Evolutionary conservation across 2,888 invertebrate species (phyloP), one percentile per base, ranked within the genome.

Genomic region (Apodemia duryi): DNA sequence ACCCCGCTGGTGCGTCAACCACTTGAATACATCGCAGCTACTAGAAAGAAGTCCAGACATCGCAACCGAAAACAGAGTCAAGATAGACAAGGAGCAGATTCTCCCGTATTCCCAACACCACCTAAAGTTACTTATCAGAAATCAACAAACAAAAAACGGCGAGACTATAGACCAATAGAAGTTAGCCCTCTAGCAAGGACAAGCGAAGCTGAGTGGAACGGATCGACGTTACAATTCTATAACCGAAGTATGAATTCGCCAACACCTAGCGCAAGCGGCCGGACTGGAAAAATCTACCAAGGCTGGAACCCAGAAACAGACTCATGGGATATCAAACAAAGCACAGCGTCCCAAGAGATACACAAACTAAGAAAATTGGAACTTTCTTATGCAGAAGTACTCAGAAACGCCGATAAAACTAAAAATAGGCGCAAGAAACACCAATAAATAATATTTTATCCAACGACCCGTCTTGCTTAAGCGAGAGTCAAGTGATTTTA

Each of bases 341-440:
- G 96, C 83, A 93, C 95, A 9, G 97, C 96, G 6, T 96, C 97
- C 11, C 96, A 96, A 77, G 96, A 97, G 75, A 94, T 97, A 72
- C 95, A 96, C 80, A 96, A 95, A 79, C 88, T 97, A 67, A 95
- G 96, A 80, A 94, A 95, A 77, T 91, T 97, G 64, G 97, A 97
- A 77, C 93, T 96, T 78, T 96, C 97, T 13, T 97, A 97, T 82
- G 97, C 97, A 6, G 97, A 97, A 83, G 97, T 95, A 29, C 88
- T 97, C 70, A 93, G 96, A 71, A 95, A 95, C 80, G 94, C 94
- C 69, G 94, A 94, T 77, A 93, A 94, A 83, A 86, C 86, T 65
- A 92, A 92, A 76, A 77, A 81, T 54, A 81, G 92, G 82, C 92
- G 92, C 75, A 92, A 91, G 77, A 91, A 91, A 77, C 92, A 92